Percentiles rank a stretch among this genome's conserved stretches.
These are phyloP conservation scores for Lontra canadensis DNA, from an alignment of 2,113 vertebrate genomes.

Conservation along the genomic window DNA sequence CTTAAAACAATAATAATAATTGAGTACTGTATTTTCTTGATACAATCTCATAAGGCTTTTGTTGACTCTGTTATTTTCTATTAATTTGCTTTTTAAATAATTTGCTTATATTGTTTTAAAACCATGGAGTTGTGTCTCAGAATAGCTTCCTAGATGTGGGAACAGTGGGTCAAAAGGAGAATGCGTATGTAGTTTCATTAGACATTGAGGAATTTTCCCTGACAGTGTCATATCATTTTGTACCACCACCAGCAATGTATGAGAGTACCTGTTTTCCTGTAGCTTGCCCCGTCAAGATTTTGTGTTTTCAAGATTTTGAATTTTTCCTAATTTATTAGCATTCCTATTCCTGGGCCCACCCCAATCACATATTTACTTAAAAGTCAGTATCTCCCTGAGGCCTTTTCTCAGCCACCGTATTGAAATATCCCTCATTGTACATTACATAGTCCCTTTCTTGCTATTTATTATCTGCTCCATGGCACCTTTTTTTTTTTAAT, in stretches of 20 bases:
- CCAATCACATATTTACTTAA: background rate
- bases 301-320: background rate
- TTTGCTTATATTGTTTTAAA: background rate
- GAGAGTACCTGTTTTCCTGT: background rate
- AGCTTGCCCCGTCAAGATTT: background rate
- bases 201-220: background rate
- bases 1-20: background rate
- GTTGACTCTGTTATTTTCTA: background rate
- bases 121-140: background rate
- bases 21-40: background rate
- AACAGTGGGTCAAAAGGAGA: background rate
- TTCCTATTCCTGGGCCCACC: background rate
- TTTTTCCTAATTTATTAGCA: background rate
- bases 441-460: background rate
- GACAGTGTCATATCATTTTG: background rate
- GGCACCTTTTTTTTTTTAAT: background rate
- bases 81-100: background rate
- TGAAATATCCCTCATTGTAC: background rate
- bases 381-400: background rate
- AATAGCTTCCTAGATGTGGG: background rate
- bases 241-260: background rate
- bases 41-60: background rate
- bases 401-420: background rate
- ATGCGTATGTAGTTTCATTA: background rate
- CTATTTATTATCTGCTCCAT: background rate